Percentiles rank a stretch among this genome's conserved stretches.
Conservation (phyloP, 53 echinoderm and acorn worm genomes). For the Echinarachnius parma region DNA sequence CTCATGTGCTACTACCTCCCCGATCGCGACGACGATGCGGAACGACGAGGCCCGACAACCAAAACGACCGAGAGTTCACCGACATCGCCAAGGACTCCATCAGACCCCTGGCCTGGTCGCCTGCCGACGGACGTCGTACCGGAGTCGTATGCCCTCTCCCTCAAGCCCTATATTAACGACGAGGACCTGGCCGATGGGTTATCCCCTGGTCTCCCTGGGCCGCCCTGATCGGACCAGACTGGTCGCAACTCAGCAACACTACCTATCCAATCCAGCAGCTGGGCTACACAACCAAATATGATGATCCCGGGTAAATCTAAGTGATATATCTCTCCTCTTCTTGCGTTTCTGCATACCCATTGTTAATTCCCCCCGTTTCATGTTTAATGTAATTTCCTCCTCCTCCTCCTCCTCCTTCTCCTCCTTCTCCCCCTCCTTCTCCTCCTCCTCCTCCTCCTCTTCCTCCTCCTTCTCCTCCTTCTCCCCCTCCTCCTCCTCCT, state of each 20-base stretch:
- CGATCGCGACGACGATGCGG: conserved; percentile 69
- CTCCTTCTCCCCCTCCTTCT: too few species aligned
- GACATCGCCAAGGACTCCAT: too few species aligned
- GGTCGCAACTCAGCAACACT: conserved; percentile 72
- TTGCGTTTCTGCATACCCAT: background rate
- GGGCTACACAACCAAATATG: conserved; percentile 51
- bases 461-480: too few species aligned
- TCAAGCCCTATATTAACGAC: conserved; percentile 56
- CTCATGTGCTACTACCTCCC: conserved; percentile 81
- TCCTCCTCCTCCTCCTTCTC: too few species aligned
- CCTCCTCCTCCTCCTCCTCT: too few species aligned
- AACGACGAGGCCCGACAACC: too few species aligned
- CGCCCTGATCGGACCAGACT: conserved; percentile 40
- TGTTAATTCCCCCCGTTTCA: background rate
- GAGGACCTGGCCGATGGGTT: conserved; percentile 78
- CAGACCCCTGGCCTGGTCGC: conserved; percentile 64
- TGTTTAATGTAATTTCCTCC: too few species aligned
- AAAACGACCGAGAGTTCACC: too few species aligned
- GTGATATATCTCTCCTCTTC: too few species aligned
- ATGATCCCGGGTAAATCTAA: conserved; percentile 63
- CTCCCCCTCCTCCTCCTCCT: too few species aligned
- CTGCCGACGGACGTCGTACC: conserved; percentile 55
- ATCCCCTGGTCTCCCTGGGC: conserved; percentile 63
- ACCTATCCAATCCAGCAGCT: conserved; percentile 41
- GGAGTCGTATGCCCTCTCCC: conserved; percentile 49